phyloP scores from a whole-genome alignment of 2,888 invertebrate species.

The Plemyria rubiginata region DNA sequence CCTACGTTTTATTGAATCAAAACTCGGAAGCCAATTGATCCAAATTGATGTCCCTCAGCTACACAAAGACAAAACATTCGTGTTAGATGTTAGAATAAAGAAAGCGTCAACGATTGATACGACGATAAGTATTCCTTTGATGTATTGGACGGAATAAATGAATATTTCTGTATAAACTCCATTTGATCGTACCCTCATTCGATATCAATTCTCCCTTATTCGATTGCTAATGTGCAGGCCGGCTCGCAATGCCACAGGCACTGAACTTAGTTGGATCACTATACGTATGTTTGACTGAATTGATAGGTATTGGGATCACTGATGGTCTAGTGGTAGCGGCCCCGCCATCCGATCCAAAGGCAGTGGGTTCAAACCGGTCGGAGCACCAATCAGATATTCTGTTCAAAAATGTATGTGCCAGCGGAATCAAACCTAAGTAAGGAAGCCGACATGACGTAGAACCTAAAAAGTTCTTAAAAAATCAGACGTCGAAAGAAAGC shows the following conservation, averaged over 20 bases:
- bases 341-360: too few relatives aligned
- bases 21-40: constrained; percentile 4
- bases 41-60: constrained; percentile 3
- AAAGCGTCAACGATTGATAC: constrained; percentile 21
- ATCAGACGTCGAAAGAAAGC: too few relatives aligned
- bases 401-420: too few relatives aligned
- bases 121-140: constrained; percentile 35
- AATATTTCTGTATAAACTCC: constrained; percentile 49
- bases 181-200: constrained; percentile 43
- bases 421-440: too few relatives aligned
- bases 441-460: too few relatives aligned
- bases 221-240: constrained; percentile 45
- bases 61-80: constrained; percentile 13
- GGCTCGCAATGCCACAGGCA: constrained; percentile 40
- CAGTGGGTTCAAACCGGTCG: too few relatives aligned
- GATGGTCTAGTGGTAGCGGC: too few relatives aligned
- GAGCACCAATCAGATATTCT: too few relatives aligned
- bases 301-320: too few relatives aligned
- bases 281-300: too few relatives aligned
- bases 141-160: constrained; percentile 49
- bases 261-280: constrained; percentile 9
- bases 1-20: background rate
- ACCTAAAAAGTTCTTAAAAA: too few relatives aligned
- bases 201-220: constrained; percentile 44
- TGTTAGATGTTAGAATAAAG: constrained; percentile 11